Percentiles rank a stretch among this genome's conserved stretches.
These are phyloP conservation scores for Torymus aiolomorphi DNA, from an alignment of 2,888 invertebrate genomes.

Conservation along the genomic window DNA sequence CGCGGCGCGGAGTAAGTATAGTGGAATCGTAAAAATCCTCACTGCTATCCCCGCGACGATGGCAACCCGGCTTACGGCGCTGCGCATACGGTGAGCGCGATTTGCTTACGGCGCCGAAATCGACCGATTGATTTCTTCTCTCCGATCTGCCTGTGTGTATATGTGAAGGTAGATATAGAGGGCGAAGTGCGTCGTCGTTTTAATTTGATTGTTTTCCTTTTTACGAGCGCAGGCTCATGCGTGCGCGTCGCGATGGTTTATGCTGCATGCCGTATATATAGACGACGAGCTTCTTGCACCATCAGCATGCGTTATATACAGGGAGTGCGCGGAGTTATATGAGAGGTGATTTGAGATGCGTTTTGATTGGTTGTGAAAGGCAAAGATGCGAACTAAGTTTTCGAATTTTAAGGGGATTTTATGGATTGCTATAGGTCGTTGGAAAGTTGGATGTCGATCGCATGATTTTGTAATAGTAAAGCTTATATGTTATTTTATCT, in stretches of 20 bases:
- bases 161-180: not conserved
- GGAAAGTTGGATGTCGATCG: too few relatives aligned
- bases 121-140: slow-evolving; percentile 42
- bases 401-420: too few relatives aligned
- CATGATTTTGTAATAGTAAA: too few relatives aligned
- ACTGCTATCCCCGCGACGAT: not conserved
- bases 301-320: slow-evolving; percentile 22
- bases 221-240: slow-evolving; percentile 15
- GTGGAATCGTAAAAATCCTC: slow-evolving; percentile 37
- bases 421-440: too few relatives aligned
- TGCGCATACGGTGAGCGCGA: not conserved
- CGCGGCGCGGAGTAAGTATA: too few relatives aligned
- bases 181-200: slow-evolving; percentile 3
- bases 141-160: not conserved
- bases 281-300: slow-evolving; percentile 3
- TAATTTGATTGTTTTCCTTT: slow-evolving; percentile 46
- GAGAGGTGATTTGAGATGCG: too few relatives aligned
- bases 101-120: slow-evolving; percentile 39
- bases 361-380: too few relatives aligned
- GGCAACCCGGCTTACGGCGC: slow-evolving; percentile 18
- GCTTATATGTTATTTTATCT: too few relatives aligned
- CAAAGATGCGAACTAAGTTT: too few relatives aligned
- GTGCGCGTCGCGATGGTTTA: too few relatives aligned
- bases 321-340: too few relatives aligned
- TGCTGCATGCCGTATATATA: too few relatives aligned